Evolutionary conservation across 2,888 invertebrate species (phyloP).

Genomic region (Gryllus longicercus): DNA sequence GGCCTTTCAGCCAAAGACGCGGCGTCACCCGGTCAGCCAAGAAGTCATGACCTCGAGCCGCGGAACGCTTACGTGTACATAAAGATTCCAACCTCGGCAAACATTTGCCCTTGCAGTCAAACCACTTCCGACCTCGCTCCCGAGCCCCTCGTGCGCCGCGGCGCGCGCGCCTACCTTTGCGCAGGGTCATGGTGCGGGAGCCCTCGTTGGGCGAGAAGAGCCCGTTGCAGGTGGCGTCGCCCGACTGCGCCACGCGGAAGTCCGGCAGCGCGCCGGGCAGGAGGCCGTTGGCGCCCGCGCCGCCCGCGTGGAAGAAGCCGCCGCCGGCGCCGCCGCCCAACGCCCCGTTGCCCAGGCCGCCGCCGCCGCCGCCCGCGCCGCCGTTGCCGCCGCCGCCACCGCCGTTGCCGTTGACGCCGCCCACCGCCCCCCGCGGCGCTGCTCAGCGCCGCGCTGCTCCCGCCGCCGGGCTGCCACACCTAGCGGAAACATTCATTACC

Average conservation of each 20-base stretch:
- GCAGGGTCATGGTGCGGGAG: slow-evolving; percentile 72
- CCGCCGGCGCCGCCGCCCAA: slow-evolving; percentile 33
- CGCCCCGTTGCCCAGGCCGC: slow-evolving; percentile 45
- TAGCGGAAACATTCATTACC: no score
- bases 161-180: slow-evolving; percentile 55
- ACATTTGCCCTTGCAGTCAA: no score
- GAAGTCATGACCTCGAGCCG: no score
- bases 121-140: no score
- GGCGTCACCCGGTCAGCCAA: no score
- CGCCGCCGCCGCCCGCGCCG: slow-evolving; percentile 42
- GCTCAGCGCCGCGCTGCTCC: background rate
- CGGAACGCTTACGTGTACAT: no score
- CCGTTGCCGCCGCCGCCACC: slow-evolving; percentile 44
- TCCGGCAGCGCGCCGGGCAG: slow-evolving; percentile 58
- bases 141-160: background rate
- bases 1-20: no score
- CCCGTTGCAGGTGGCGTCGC: slow-evolving; percentile 77
- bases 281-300: slow-evolving; percentile 38
- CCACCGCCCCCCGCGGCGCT: slow-evolving; percentile 32
- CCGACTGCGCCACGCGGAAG: slow-evolving; percentile 81
- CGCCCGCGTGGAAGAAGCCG: slow-evolving; percentile 67
- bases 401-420: slow-evolving; percentile 45
- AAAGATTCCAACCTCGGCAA: no score
- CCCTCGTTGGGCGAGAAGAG: slow-evolving; percentile 74
- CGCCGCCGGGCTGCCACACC: no score